Evolutionary conservation across 2,797 vertebrate genomes (phyloP).

Genomic region (Dicrostonyx torquatus): DNA sequence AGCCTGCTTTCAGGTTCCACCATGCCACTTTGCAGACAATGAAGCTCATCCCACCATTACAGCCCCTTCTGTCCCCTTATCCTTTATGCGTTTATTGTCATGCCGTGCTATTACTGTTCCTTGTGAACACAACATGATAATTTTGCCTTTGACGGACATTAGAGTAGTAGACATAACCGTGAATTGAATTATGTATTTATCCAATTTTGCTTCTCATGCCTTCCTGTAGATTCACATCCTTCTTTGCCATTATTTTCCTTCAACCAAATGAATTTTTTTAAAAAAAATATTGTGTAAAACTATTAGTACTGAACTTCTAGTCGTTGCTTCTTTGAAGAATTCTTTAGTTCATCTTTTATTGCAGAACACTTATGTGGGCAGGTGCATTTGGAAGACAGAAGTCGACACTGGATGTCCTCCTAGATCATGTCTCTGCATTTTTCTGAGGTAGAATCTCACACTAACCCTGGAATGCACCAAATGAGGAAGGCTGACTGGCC

Average conservation of each 20-base stretch:
- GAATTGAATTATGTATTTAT: neutral
- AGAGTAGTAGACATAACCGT: neutral
- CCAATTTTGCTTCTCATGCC: neutral
- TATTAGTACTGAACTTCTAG: neutral
- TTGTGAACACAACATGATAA: neutral
- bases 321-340: neutral
- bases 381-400: neutral
- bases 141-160: neutral
- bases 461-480: neutral
- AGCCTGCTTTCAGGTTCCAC: neutral
- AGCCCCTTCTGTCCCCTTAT: neutral
- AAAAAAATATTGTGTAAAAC: neutral
- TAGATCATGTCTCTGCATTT: neutral
- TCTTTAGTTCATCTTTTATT: neutral
- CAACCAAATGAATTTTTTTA: neutral
- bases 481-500: neutral
- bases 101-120: neutral
- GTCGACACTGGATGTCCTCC: neutral
- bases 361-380: neutral
- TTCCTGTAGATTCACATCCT: neutral
- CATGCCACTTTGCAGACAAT: too few relatives aligned
- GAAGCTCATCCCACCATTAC: neutral
- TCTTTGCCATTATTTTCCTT: neutral
- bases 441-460: neutral
- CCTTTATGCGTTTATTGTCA: neutral